A percentile compares a stretch with the other conserved stretches of the same genome.
Conservation (phyloP, 2,113 vertebrate genomes). For the Bubo bubo region DNA sequence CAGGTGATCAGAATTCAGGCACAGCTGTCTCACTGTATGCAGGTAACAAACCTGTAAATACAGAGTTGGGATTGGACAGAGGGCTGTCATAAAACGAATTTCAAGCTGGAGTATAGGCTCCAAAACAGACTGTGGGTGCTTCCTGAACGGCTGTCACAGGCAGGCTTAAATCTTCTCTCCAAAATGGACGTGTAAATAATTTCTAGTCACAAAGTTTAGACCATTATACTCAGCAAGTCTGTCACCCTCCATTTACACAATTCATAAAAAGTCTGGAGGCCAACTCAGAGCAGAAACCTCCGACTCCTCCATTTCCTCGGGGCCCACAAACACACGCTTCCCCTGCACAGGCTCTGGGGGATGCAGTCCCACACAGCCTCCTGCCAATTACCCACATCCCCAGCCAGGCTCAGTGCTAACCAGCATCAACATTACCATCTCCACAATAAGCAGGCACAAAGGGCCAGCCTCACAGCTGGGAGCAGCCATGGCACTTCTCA, state of each 20-base stretch:
- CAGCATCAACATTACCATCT: neutral
- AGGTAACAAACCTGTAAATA: neutral
- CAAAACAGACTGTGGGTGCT: neutral
- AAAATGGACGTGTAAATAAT: neutral
- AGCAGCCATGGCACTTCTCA: neutral
- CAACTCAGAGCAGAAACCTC: neutral
- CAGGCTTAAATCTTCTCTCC: neutral
- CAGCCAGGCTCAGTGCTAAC: neutral
- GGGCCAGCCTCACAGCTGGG: neutral
- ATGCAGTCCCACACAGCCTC: neutral
- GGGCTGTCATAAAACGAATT: neutral
- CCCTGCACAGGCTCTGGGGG: neutral
- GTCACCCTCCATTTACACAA: neutral
- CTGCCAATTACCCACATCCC: neutral
- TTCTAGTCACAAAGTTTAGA: neutral
- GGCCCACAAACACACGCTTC: neutral
- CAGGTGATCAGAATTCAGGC: neutral
- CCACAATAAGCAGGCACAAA: neutral
- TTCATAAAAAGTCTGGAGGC: neutral
- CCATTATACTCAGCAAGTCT: neutral
- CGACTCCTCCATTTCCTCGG: neutral
- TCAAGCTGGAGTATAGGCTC: neutral
- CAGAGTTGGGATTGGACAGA: neutral
- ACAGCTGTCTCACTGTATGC: neutral
- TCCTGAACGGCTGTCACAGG: neutral